These are phyloP conservation scores for Myotis yumanensis DNA, from an alignment of 2,113 vertebrate genomes.

Conservation along the genomic window DNA sequence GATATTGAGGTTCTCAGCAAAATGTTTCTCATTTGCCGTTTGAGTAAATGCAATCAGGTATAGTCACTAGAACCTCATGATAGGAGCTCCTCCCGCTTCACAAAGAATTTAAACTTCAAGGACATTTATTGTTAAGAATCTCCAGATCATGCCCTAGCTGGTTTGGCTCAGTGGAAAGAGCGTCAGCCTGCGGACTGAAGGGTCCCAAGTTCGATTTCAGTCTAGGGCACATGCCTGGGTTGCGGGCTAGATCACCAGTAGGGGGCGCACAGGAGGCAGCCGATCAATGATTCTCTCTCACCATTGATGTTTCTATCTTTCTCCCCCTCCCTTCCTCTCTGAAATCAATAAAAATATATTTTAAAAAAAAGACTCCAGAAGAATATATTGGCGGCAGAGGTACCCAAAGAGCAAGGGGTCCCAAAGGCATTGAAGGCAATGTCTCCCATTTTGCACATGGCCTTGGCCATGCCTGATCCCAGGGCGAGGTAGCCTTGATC, in stretches of 20 bases:
- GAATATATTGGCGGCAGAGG: no score
- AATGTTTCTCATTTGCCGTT: no score
- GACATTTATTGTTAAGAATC: no score
- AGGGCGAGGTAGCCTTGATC: no score
- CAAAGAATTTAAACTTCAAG: no score
- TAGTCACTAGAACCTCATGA: no score
- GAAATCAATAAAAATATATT: no score
- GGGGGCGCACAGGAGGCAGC: not conserved
- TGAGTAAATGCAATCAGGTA: no score
- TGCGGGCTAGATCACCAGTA: not conserved
- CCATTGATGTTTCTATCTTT: not conserved
- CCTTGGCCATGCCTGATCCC: not conserved
- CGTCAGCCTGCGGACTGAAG: no score
- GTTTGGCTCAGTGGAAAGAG: not conserved
- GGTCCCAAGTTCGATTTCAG: not conserved
- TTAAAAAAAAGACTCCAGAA: not conserved
- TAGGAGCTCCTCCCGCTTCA: no score
- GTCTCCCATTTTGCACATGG: not conserved
- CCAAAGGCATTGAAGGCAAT: not conserved
- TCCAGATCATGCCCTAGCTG: not conserved
- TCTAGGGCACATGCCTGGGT: not conserved
- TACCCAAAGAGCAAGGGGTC: not conserved
- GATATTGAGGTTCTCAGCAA: no score
- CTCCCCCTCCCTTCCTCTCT: no score
- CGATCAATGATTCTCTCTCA: not conserved